These are phyloP conservation scores for Papilio helenus DNA, from an alignment of 1,140 invertebrate species.

Conservation along the genomic window DNA sequence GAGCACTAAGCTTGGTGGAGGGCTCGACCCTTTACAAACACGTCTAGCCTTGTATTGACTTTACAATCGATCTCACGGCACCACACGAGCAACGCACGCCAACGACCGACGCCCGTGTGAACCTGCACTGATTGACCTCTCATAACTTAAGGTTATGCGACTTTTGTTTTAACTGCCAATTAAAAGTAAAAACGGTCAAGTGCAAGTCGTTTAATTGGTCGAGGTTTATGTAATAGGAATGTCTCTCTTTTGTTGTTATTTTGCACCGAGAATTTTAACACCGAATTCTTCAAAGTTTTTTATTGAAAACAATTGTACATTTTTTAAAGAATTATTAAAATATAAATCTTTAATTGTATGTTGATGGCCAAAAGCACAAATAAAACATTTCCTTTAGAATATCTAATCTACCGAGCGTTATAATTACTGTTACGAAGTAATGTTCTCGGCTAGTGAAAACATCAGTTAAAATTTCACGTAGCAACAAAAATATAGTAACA, in stretches of 20 bases:
- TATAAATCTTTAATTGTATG: no score
- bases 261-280: not conserved
- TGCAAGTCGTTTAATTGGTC: slow-evolving; percentile 16
- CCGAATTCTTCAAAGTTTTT: no score
- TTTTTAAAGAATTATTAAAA: no score
- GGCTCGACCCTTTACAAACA: slow-evolving; percentile 38
- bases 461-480: not conserved
- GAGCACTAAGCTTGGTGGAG: slow-evolving; percentile 21
- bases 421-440: no score
- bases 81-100: slow-evolving; percentile 35
- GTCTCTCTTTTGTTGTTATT: not conserved
- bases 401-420: no score
- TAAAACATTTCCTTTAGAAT: no score
- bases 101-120: slow-evolving; percentile 49
- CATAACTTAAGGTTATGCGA: slow-evolving; percentile 31
- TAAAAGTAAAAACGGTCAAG: slow-evolving; percentile 29
- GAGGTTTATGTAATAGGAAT: slow-evolving; percentile 2
- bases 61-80: slow-evolving; percentile 47
- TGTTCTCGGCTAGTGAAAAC: not conserved
- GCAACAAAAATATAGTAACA: slow-evolving; percentile 6
- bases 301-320: no score
- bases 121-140: slow-evolving; percentile 45
- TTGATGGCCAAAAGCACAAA: no score
- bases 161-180: slow-evolving; percentile 18
- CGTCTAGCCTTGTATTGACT: slow-evolving; percentile 49